A percentile compares a stretch with the other conserved stretches of the same genome.
phyloP scores from a whole-genome alignment of 2,113 vertebrate genomes.

The Cyanocitta stelleri region DNA sequence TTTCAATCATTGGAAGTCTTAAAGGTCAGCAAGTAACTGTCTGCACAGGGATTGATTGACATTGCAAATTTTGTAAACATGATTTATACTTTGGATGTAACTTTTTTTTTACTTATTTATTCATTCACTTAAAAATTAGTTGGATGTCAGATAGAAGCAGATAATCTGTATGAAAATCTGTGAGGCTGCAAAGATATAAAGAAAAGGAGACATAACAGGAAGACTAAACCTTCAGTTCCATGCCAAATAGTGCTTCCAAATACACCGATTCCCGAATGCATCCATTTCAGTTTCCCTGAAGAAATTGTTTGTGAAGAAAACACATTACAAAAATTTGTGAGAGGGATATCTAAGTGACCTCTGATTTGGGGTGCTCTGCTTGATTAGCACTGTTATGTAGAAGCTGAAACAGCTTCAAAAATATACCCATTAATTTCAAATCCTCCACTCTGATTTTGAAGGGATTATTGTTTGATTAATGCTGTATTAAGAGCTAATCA shows the following conservation, averaged over 20 bases:
- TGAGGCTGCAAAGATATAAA: not conserved
- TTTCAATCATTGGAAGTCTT: constrained; percentile 30
- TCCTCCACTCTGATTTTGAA: not conserved
- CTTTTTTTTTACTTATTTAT: not conserved
- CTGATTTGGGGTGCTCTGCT: not conserved
- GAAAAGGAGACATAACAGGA: not conserved
- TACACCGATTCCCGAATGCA: not conserved
- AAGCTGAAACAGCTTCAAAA: not conserved
- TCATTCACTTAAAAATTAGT: not conserved
- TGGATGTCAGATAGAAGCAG: not conserved
- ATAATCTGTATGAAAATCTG: not conserved
- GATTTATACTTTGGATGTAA: not conserved
- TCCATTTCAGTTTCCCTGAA: not conserved
- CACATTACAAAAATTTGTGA: not conserved
- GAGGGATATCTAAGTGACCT: not conserved
- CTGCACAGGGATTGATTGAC: not conserved
- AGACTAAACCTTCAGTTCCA: not conserved
- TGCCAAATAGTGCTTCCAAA: not conserved
- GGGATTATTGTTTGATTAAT: not conserved
- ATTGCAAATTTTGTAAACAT: not conserved
- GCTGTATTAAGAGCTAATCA: not conserved
- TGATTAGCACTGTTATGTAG: not conserved
- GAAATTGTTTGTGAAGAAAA: not conserved
- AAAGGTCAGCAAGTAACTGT: constrained; percentile 53
- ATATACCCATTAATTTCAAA: not conserved